Evolutionary conservation across 2,797 vertebrate genomes (phyloP).

Genomic region (Enteromius argenteus): DNA sequence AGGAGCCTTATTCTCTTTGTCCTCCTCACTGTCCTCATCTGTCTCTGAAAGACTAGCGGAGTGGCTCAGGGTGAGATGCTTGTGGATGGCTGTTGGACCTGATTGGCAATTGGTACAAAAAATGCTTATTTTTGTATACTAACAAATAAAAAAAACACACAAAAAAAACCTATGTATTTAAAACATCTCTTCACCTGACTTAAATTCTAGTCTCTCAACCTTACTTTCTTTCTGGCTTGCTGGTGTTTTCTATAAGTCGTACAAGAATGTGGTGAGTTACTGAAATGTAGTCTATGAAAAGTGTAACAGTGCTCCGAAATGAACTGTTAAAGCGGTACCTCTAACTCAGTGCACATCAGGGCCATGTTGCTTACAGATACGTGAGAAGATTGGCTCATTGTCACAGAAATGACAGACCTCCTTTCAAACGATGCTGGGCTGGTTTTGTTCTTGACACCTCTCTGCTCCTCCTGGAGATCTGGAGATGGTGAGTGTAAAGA

Average conservation of each 20-base stretch:
- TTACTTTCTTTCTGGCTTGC: conserved; percentile 47
- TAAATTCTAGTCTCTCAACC: conserved; percentile 39
- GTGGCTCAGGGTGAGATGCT: conserved; percentile 71
- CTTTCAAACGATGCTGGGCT: conserved; percentile 57
- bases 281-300: not conserved
- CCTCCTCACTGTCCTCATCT: conserved; percentile 64
- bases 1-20: conserved; percentile 54
- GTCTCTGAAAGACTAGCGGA: conserved; percentile 63
- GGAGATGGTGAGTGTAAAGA: conserved; percentile 34
- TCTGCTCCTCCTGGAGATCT: conserved; percentile 42
- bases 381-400: conserved; percentile 69
- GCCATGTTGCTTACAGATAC: conserved; percentile 61
- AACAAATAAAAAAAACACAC: not conserved
- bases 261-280: conserved; percentile 33
- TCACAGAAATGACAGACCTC: conserved; percentile 67
- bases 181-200: conserved; percentile 72
- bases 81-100: conserved; percentile 71
- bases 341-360: conserved; percentile 54
- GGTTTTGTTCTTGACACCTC: conserved; percentile 52
- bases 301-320: not conserved
- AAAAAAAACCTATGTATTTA: not conserved
- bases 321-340: conserved; percentile 68
- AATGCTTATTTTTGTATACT: not conserved
- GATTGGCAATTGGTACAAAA: not conserved
- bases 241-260: conserved; percentile 72